These are phyloP conservation scores for Ia io DNA, from an alignment of 2,113 vertebrate genomes.

Conservation along the genomic window DNA sequence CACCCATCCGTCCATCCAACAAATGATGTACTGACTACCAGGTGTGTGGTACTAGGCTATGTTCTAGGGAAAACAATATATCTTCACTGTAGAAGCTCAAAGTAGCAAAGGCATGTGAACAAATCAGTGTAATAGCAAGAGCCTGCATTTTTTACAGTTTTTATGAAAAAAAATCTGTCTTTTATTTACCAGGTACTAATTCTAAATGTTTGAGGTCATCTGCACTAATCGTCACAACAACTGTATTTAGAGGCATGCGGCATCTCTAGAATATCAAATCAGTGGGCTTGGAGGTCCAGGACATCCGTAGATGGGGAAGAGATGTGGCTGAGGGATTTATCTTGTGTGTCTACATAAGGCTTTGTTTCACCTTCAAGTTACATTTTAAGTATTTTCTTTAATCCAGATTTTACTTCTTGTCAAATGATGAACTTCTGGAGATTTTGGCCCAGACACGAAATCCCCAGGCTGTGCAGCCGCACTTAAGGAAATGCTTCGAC, in stretches of 20 bases:
- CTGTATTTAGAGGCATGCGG: not conserved
- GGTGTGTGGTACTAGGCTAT: not conserved
- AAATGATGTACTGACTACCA: not conserved
- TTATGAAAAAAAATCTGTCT: not conserved
- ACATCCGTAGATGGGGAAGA: not conserved
- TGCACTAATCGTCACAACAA: not conserved
- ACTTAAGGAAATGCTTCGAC: slow-evolving; percentile 91
- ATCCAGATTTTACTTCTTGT: slow-evolving; percentile 91
- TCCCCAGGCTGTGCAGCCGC: slow-evolving; percentile 90
- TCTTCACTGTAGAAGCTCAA: not conserved
- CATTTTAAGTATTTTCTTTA: slow-evolving; percentile 42
- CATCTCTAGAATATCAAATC: not conserved
- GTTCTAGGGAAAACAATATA: not conserved
- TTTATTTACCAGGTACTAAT: not conserved
- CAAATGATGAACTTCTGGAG: slow-evolving; percentile 90
- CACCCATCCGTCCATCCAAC: not conserved
- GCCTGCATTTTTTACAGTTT: not conserved
- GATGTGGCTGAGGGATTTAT: not conserved
- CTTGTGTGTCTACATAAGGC: not conserved
- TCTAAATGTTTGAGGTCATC: not conserved
- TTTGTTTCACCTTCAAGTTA: not conserved
- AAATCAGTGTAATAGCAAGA: not conserved
- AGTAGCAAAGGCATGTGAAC: not conserved
- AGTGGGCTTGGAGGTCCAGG: not conserved
- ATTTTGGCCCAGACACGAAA: slow-evolving; percentile 91